These are phyloP conservation scores for Petrocephalus schoutedeni DNA, from an alignment of 2,797 vertebrate genomes.

Conservation along the genomic window DNA sequence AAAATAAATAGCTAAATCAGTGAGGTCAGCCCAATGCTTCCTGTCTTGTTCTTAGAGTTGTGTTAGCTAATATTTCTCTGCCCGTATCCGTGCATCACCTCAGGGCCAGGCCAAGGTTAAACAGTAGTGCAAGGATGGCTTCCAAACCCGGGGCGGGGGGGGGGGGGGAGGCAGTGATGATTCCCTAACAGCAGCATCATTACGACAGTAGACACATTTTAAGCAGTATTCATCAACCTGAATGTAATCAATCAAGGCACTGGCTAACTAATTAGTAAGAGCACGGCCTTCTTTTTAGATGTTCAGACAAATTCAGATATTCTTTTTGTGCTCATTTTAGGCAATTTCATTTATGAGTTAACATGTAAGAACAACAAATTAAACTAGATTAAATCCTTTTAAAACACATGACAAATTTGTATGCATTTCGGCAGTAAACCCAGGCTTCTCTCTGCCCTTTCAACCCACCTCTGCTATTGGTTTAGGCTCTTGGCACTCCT, in stretches of 20 bases:
- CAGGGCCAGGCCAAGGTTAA: slow-evolving; percentile 3
- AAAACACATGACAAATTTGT: not conserved
- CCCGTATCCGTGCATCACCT: not conserved
- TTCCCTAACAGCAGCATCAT: not conserved
- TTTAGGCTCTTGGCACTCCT: not conserved
- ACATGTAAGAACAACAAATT: not conserved
- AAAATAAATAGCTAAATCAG: not conserved
- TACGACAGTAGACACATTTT: not conserved
- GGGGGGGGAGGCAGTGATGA: not conserved
- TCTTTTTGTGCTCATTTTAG: not conserved
- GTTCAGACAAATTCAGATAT: too few species aligned
- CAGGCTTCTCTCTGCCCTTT: not conserved
- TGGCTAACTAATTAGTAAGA: not conserved
- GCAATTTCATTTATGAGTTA: not conserved
- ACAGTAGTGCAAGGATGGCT: not conserved
- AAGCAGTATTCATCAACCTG: not conserved
- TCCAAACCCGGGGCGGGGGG: not conserved
- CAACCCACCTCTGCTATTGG: not conserved
- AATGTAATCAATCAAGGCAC: not conserved
- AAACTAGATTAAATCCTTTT: not conserved
- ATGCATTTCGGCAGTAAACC: not conserved
- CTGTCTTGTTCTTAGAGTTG: not conserved
- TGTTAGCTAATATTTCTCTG: not conserved
- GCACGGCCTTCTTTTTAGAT: not conserved
- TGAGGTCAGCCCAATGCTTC: not conserved